A percentile compares a stretch with the other conserved stretches of the same genome.
Conservation (phyloP, 2,797 vertebrate genomes). For the Sebastiscus tertius region DNA sequence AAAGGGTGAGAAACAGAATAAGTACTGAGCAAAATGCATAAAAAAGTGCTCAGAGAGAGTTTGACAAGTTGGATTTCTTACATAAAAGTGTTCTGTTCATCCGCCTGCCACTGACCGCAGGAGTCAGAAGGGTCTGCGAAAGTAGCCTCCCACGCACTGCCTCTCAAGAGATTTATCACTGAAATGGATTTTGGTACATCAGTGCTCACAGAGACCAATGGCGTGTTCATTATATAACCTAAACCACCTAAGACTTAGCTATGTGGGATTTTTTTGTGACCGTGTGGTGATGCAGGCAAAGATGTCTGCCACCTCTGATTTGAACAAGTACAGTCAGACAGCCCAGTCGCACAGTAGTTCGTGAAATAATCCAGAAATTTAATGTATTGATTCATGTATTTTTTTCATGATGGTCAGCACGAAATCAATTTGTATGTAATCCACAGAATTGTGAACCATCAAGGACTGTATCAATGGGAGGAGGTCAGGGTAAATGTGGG, state of each 20-base stretch:
- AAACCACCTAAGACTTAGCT: not conserved
- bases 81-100: slow-evolving; percentile 62
- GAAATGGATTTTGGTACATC: slow-evolving; percentile 35
- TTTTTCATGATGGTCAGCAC: too few relatives aligned
- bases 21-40: slow-evolving; percentile 40
- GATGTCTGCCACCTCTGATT: not conserved
- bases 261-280: not conserved
- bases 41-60: slow-evolving; percentile 47
- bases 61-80: slow-evolving; percentile 49
- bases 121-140: slow-evolving; percentile 74
- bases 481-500: too few relatives aligned
- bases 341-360: too few relatives aligned
- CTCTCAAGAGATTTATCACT: slow-evolving; percentile 60
- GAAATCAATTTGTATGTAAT: too few relatives aligned
- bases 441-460: too few relatives aligned
- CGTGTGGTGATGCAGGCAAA: not conserved
- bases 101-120: slow-evolving; percentile 62
- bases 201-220: slow-evolving; percentile 24
- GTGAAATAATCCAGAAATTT: too few relatives aligned
- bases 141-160: slow-evolving; percentile 70
- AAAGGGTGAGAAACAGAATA: slow-evolving; percentile 55
- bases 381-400: too few relatives aligned
- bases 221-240: slow-evolving; percentile 18
- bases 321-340: slow-evolving; percentile 11
- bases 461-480: too few relatives aligned